These are phyloP conservation scores for Tetramorium simillimum DNA, from an alignment of 1,140 invertebrate genomes.

Conservation along the genomic window DNA sequence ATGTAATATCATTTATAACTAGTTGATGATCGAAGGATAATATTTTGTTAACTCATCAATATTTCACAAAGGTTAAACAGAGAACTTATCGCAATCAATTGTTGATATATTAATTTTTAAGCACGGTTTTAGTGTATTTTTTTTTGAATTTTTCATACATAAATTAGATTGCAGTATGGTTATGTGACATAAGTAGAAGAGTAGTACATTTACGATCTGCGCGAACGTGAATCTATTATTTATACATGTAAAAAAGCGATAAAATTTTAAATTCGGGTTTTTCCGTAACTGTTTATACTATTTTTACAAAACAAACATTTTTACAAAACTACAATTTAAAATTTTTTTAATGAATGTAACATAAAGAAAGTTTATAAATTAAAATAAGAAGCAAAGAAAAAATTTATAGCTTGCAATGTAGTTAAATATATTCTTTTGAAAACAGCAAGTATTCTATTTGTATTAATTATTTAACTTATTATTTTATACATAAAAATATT, in stretches of 20 bases:
- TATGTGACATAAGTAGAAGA: background rate
- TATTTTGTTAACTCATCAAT: background rate
- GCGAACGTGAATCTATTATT: background rate
- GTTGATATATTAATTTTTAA: background rate
- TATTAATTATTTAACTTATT: too few species aligned
- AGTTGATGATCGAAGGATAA: background rate
- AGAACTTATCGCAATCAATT: background rate
- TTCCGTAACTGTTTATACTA: too few species aligned
- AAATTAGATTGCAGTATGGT: background rate
- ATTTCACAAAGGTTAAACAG: background rate
- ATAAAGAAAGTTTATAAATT: too few species aligned
- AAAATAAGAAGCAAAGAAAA: too few species aligned
- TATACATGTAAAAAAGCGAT: background rate
- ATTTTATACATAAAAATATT: too few species aligned
- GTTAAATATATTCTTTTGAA: too few species aligned
- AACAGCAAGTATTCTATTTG: too few species aligned
- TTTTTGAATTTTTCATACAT: background rate
- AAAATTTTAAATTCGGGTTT: background rate
- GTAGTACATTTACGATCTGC: background rate
- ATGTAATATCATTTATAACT: background rate
- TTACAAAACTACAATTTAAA: too few species aligned
- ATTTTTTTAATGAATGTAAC: too few species aligned
- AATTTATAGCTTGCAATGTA: too few species aligned
- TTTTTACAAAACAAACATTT: too few species aligned
- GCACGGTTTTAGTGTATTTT: background rate